Evolutionary conservation across 2,888 invertebrate species (phyloP), one percentile per base, ranked within the genome.

Genomic region (Cryptosula pallasiana): DNA sequence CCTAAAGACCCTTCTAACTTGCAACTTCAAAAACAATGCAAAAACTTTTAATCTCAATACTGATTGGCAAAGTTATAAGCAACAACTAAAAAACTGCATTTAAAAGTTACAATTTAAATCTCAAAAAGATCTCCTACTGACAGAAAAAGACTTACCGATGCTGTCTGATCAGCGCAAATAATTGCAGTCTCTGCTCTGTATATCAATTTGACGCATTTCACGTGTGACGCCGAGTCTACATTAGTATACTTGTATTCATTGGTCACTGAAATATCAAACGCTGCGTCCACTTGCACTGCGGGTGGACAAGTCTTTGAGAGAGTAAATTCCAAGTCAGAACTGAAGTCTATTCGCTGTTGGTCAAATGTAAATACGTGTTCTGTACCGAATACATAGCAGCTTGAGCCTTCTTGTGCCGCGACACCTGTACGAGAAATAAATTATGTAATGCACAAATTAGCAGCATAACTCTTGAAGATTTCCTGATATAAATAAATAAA

Each of bases 341-440:
- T 63, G n/a, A 63, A 63, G 34, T 63, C 63, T 32, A 63, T 63
- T 5, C 20, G 20, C 32, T 63, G 63, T 9, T 32, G 29, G n/a
- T 63, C 63, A 63, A 29, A 63, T 25, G 63, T 63, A 27, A 25
- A 63, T 3, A 63, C 63, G n/a, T 63, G 63, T 27, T 63, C 29
- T 2, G 29, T 63, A 32, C 63, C 63, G n/a, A 63, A 63, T 5
- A 63, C 63, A n/a, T 63, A 63, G 32, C 63, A 63, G 63, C 63
- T 63, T 1, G 20, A 5, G 9, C 3, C 32, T 32, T 63, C 29
- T 25, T 20, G 20, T 45, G 9, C 20, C 9, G 45, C 45, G 45
- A 9, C 45, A 13, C 9, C 45, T 13, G 45, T 13, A 45, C n/a
- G n/a, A n/a, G n/a, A n/a, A n/a, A n/a, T n/a, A n/a, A n/a, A n/a